These are phyloP conservation scores for Myotis daubentonii DNA, from an alignment of 2,797 vertebrate species.

Conservation along the genomic window DNA sequence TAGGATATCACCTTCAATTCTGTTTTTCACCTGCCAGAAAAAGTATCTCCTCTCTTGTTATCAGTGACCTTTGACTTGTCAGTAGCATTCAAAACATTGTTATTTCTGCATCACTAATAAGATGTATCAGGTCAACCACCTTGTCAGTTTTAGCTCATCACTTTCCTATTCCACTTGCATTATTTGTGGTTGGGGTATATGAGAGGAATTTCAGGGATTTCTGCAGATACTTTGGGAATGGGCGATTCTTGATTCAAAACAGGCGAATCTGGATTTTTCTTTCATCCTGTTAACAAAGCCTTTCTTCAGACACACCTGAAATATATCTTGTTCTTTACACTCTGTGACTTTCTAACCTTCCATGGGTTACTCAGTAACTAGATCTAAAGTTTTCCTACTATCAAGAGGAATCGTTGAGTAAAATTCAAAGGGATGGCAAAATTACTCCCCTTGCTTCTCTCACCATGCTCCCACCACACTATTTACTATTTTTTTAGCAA, in stretches of 20 bases:
- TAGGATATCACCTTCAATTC: slow-evolving; percentile 50
- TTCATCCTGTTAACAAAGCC: slow-evolving; percentile 28
- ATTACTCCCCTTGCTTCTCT: neutral
- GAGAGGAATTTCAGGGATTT: slow-evolving; percentile 54
- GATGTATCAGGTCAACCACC: slow-evolving; percentile 62
- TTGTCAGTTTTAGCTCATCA: slow-evolving; percentile 63
- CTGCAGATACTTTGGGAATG: slow-evolving; percentile 42
- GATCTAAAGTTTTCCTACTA: neutral
- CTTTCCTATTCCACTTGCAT: slow-evolving; percentile 14
- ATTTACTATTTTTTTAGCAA: neutral
- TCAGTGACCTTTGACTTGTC: slow-evolving; percentile 68
- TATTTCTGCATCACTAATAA: slow-evolving; percentile 69
- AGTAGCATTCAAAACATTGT: slow-evolving; percentile 60
- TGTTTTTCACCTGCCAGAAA: slow-evolving; percentile 57
- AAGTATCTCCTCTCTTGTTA: slow-evolving; percentile 55
- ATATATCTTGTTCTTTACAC: neutral
- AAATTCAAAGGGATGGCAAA: neutral
- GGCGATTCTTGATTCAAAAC: slow-evolving; percentile 12
- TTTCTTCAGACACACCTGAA: neutral
- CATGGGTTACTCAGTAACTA: neutral
- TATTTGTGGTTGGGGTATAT: neutral
- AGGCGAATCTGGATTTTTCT: slow-evolving; percentile 18
- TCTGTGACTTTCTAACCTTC: neutral
- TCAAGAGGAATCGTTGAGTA: neutral
- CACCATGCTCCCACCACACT: neutral